A percentile compares a stretch with the other conserved stretches of the same genome.
Conservation (phyloP, 2,888 invertebrate genomes). For the Catocala fraxini region DNA sequence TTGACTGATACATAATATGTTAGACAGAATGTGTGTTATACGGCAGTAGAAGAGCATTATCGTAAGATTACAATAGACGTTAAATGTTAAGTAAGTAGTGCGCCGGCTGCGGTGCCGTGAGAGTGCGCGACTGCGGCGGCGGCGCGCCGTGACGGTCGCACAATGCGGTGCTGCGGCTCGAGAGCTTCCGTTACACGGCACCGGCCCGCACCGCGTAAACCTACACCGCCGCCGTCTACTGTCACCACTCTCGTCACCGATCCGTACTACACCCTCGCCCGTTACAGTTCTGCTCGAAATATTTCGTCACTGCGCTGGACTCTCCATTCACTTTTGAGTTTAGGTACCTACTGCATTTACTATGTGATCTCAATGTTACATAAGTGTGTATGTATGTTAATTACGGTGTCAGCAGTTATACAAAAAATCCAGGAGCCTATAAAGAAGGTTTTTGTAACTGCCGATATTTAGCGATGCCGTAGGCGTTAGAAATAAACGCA, state of each 20-base stretch:
- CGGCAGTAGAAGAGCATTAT: neutral
- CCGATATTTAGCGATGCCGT: too few species aligned
- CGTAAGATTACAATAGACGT: slow-evolving; percentile 4
- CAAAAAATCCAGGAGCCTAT: too few species aligned
- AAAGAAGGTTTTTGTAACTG: too few species aligned
- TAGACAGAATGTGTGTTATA: neutral
- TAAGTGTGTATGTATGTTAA: too few species aligned
- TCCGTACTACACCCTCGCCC: slow-evolving; percentile 33
- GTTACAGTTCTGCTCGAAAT: slow-evolving; percentile 30
- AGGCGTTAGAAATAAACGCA: neutral
- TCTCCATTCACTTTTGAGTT: slow-evolving; percentile 9
- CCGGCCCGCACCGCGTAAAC: slow-evolving; percentile 55
- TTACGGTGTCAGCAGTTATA: too few species aligned
- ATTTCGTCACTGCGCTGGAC: slow-evolving; percentile 11
- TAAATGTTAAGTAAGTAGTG: slow-evolving; percentile 15
- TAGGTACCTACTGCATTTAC: neutral
- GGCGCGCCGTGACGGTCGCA: slow-evolving; percentile 58
- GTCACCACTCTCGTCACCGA: slow-evolving; percentile 53
- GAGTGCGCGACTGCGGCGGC: slow-evolving; percentile 47
- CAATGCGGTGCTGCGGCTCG: slow-evolving; percentile 56
- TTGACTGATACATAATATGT: too few species aligned
- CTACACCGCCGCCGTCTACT: slow-evolving; percentile 61
- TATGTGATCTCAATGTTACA: too few species aligned
- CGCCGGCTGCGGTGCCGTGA: slow-evolving; percentile 46
- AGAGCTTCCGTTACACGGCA: slow-evolving; percentile 65